phyloP scores from a whole-genome alignment of 2,797 vertebrate genomes.

The Lutjanus argentimaculatus region DNA sequence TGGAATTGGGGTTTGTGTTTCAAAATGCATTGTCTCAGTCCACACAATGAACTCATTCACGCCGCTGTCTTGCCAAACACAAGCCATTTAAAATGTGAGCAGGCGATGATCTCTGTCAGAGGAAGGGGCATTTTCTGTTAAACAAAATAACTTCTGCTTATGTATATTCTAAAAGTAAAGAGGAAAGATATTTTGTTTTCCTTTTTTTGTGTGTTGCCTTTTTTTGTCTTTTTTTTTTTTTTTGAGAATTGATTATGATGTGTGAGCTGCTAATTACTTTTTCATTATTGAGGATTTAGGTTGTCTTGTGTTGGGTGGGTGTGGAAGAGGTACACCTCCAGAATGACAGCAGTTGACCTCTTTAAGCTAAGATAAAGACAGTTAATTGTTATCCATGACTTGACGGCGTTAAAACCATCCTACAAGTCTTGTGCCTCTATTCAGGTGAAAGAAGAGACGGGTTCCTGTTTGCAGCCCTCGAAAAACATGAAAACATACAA shows the following conservation, averaged over 20 bases:
- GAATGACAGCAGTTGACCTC: constrained; percentile 32
- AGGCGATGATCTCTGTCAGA: constrained; percentile 45
- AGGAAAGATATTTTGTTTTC: constrained; percentile 23
- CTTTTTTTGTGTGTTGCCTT: constrained; percentile 58
- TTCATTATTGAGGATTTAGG: constrained; percentile 78
- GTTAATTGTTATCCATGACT: not conserved
- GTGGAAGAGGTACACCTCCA: constrained; percentile 39
- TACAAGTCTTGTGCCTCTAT: not conserved
- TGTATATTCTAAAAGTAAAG: constrained; percentile 39
- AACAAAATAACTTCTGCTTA: constrained; percentile 56
- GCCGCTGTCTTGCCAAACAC: constrained; percentile 63
- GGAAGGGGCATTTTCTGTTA: constrained; percentile 69
- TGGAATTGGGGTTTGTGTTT: not conserved
- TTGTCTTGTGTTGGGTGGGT: constrained; percentile 42
- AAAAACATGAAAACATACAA: constrained; percentile 8
- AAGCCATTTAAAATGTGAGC: constrained; percentile 65
- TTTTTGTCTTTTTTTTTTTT: constrained; percentile 12
- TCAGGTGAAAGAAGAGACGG: not conserved
- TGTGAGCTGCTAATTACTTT: constrained; percentile 86
- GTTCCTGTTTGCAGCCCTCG: not conserved
- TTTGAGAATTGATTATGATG: constrained; percentile 57
- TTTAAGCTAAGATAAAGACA: constrained; percentile 24
- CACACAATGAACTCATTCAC: constrained; percentile 31
- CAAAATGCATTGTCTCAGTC: constrained; percentile 26
- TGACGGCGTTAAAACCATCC: not conserved